Evolutionary conservation across 2,797 vertebrate species (phyloP), one percentile per base, ranked within the genome.

Genomic region (Ctenochaetus hawaiiensis): DNA sequence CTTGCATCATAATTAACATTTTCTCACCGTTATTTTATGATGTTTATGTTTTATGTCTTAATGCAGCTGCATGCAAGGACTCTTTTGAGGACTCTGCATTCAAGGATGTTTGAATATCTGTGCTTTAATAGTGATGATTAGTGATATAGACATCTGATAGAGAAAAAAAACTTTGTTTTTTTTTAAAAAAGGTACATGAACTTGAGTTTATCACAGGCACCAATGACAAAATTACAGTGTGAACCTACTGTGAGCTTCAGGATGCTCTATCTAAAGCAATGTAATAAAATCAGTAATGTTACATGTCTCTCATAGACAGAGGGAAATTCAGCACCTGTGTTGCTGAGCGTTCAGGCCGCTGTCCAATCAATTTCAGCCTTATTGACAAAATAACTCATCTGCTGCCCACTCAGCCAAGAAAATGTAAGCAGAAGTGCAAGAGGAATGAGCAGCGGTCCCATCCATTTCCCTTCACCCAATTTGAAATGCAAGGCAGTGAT

Each of bases 321-420:
- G 63, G 60, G n/a, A 80, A 63, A 23, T 70, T 17, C 23, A 59
- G 75, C 68, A 47, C 49, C 49, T 49, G 54, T 64, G 26, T 13
- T 11, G 65, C 70, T 81, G 60, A 75, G 70, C 64, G 65, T 83
- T 69, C 66, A 85, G 22, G 56, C 59, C 65, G 22, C 34, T 58
- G 45, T 71, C 74, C 65, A 62, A 80, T 80, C 70, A 53, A 37
- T 77, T 78, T 86, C 62, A 59, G 64, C 63, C 67, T 47, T 78
- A 76, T 81, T 76, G 85, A 82, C 74, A 86, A 86, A 89, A 83
- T 77, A 86, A 79, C 78, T 90, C 64, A 81, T 82, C 77, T 18
- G 37, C 75, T 77, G 75, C 71, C 59, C 75, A 71, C 71, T 80
- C 77, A 77, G 82, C 61, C 77, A 37, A 44, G 77, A 67, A 75